These are phyloP conservation scores for Falco rusticolus DNA, from an alignment of 2,797 vertebrate genomes.

Conservation along the genomic window DNA sequence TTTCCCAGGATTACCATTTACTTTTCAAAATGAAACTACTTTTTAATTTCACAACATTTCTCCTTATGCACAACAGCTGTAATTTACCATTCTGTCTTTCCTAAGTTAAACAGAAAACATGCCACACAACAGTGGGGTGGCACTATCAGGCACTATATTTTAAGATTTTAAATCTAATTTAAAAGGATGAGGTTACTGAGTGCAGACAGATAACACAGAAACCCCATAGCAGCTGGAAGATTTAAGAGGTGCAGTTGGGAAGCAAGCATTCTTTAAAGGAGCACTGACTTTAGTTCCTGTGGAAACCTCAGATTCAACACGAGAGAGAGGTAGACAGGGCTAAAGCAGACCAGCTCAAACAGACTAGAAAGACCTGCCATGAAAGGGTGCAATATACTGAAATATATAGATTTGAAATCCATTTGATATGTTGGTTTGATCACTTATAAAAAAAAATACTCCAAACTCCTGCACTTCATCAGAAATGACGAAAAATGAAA, in stretches of 20 bases:
- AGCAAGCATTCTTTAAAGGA: conserved; percentile 34
- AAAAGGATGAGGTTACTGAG: conserved; percentile 31
- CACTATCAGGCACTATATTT: neutral
- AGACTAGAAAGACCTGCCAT: neutral
- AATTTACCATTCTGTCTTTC: neutral
- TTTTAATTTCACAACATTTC: conserved; percentile 21
- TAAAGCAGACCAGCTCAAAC: neutral
- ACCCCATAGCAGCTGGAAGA: conserved; percentile 11
- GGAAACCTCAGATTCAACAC: neutral
- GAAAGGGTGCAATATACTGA: neutral
- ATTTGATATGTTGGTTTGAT: conserved; percentile 11
- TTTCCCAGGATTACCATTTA: neutral
- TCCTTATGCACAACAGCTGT: neutral
- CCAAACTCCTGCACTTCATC: neutral
- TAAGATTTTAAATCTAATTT: conserved; percentile 27
- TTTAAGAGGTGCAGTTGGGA: conserved; percentile 43
- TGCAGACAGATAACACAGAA: conserved; percentile 22
- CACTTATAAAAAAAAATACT: neutral
- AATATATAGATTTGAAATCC: conserved; percentile 6
- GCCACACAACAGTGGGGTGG: neutral
- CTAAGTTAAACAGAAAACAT: neutral
- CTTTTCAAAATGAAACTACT: neutral
- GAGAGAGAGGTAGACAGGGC: neutral
- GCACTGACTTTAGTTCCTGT: neutral
- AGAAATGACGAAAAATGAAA: neutral